Conservation (phyloP, 23 tunicate species). For the Ascidia mentula region DNA sequence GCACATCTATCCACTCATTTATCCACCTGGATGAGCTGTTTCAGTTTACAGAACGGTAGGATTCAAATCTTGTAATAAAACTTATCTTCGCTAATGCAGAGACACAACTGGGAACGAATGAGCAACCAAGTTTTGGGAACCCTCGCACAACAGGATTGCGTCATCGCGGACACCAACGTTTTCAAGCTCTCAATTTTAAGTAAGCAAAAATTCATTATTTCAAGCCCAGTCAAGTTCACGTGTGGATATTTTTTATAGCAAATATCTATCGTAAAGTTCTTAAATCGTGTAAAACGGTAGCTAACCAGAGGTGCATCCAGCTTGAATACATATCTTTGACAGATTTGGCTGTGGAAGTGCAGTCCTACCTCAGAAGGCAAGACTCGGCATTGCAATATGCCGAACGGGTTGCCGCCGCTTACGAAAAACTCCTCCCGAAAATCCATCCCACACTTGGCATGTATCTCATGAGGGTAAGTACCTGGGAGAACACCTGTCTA, state of each 20-base stretch:
- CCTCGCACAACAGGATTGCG: constrained; percentile 86
- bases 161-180: constrained; percentile 82
- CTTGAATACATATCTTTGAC: no score
- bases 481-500: no score
- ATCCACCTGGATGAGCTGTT: no score
- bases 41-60: no score
- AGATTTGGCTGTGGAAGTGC: constrained; percentile 88
- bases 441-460: constrained; percentile 82
- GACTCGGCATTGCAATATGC: constrained; percentile 66
- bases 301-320: no score
- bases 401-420: constrained; percentile 84
- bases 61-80: no score
- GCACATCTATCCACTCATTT: no score
- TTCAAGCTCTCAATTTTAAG: constrained; percentile 78
- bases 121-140: constrained; percentile 85
- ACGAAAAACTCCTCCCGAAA: constrained; percentile 67
- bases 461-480: constrained; percentile 84
- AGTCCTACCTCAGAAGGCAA: constrained; percentile 60
- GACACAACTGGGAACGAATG: constrained; percentile 86
- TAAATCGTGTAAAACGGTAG: no score
- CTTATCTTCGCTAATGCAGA: constrained; percentile 31
- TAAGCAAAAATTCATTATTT: no score
- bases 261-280: no score
- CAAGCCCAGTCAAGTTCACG: no score
- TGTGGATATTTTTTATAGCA: no score